A percentile compares a stretch with the other conserved stretches of the same genome.
phyloP scores from a whole-genome alignment of 2,113 vertebrate species.

The Beaufortia kweichowensis region DNA sequence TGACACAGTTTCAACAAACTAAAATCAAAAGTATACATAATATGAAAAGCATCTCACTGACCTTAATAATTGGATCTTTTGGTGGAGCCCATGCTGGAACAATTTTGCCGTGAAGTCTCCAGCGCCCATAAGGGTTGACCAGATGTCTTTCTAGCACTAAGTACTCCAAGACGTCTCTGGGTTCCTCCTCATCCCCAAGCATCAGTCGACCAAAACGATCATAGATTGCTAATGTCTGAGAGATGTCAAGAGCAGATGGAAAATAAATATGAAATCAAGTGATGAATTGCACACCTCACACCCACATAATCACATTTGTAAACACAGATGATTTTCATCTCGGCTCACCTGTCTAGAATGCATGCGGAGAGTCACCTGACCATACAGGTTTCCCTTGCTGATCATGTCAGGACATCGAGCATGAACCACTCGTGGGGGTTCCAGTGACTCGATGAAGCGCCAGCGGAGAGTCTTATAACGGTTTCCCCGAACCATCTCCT shows the following conservation, averaged over 20 bases:
- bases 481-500: constrained; percentile 94
- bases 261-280: rapidly evolving
- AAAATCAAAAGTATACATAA: not conserved
- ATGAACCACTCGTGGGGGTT: constrained; percentile 84
- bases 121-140: constrained; percentile 75
- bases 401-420: constrained; percentile 81
- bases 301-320: not conserved
- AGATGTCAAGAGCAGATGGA: not conserved
- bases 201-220: constrained; percentile 93
- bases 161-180: constrained; percentile 90
- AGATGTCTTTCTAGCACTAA: constrained; percentile 90
- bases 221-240: constrained; percentile 86
- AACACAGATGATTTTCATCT: not conserved
- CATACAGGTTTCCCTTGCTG: constrained; percentile 81
- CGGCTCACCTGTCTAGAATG: constrained; percentile 85
- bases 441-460: constrained; percentile 86
- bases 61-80: constrained; percentile 89
- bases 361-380: constrained; percentile 90
- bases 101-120: constrained; percentile 77
- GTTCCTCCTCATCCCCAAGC: constrained; percentile 83
- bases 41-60: constrained; percentile 58
- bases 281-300: not conserved
- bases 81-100: constrained; percentile 79
- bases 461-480: constrained; percentile 86
- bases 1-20: not conserved